A percentile compares a stretch with the other conserved stretches of the same genome.
Evolutionary conservation across 2,888 invertebrate genomes (phyloP).

Genomic region (Megaustenia siamemsis): DNA sequence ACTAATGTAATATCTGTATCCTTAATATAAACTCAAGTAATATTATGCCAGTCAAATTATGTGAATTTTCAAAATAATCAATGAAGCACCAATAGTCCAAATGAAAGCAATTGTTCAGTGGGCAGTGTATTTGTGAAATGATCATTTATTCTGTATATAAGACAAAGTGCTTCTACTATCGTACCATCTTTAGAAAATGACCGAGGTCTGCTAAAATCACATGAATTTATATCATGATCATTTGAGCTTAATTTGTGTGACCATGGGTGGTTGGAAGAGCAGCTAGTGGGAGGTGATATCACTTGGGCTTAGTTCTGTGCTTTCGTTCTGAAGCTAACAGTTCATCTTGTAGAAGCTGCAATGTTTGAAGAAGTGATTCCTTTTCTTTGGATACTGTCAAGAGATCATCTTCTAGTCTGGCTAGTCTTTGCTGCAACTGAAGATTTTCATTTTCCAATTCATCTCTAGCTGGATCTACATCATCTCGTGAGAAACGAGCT

Average conservation of each 20-base stretch:
- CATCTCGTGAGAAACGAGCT: constrained; percentile 17
- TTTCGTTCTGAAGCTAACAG: constrained; percentile 67
- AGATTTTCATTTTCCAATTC: constrained; percentile 64
- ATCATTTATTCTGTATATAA: too few relatives aligned
- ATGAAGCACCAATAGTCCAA: neutral
- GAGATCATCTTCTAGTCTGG: constrained; percentile 67
- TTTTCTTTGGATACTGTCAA: constrained; percentile 64
- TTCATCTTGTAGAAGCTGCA: constrained; percentile 73
- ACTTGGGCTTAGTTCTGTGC: constrained; percentile 46
- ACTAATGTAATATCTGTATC: neutral
- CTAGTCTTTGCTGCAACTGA: constrained; percentile 62
- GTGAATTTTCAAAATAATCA: neutral
- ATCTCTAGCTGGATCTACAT: constrained; percentile 45
- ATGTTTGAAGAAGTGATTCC: constrained; percentile 67
- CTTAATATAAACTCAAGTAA: too few relatives aligned
- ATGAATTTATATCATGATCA: too few relatives aligned
- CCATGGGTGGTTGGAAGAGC: neutral
- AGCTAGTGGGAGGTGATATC: neutral
- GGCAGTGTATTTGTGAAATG: neutral
- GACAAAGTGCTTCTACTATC: neutral
- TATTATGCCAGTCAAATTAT: too few relatives aligned
- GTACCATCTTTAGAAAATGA: neutral
- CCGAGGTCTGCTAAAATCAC: neutral
- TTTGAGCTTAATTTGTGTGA: neutral
- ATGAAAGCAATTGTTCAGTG: neutral